Evolutionary conservation across 2,888 invertebrate genomes (phyloP).

Genomic region (Dicyrtomina minuta): DNA sequence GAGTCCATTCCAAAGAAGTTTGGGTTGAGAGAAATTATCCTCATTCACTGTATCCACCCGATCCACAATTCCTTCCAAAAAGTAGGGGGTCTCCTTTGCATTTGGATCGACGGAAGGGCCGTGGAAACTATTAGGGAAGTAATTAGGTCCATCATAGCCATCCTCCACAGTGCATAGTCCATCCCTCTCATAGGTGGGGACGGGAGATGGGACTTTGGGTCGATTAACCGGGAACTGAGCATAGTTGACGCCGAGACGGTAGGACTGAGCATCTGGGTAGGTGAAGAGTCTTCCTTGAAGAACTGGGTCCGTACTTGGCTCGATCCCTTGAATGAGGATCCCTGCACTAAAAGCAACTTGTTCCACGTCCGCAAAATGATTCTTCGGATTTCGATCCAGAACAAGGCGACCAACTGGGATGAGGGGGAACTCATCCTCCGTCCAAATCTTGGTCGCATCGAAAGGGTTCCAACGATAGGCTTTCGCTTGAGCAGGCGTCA

Average conservation of each 20-base stretch:
- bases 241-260: slow-evolving; percentile 34
- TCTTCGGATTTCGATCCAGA: slow-evolving; percentile 57
- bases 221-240: slow-evolving; percentile 29
- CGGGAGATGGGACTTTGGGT: too few species aligned
- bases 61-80: slow-evolving; percentile 14
- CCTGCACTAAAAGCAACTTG: slow-evolving; percentile 57
- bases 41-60: slow-evolving; percentile 63
- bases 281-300: slow-evolving; percentile 35
- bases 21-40: slow-evolving; percentile 84
- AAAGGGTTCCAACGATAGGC: neutral
- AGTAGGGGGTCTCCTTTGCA: slow-evolving; percentile 2
- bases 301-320: slow-evolving; percentile 4
- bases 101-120: neutral
- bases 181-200: slow-evolving; percentile 22
- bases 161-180: neutral
- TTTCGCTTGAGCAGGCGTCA: slow-evolving; percentile 56
- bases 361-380: slow-evolving; percentile 58
- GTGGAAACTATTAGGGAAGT: slow-evolving; percentile 41
- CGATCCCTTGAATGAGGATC: slow-evolving; percentile 55
- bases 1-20: too few species aligned
- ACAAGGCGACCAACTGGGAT: slow-evolving; percentile 57
- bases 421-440: slow-evolving; percentile 57
- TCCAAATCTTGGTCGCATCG: slow-evolving; percentile 34
- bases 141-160: slow-evolving; percentile 36
- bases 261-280: slow-evolving; percentile 36